A percentile compares a stretch with the other conserved stretches of the same genome.
Conservation (phyloP, 2,797 vertebrate species). For the Brachyrhaphis roseni region DNA sequence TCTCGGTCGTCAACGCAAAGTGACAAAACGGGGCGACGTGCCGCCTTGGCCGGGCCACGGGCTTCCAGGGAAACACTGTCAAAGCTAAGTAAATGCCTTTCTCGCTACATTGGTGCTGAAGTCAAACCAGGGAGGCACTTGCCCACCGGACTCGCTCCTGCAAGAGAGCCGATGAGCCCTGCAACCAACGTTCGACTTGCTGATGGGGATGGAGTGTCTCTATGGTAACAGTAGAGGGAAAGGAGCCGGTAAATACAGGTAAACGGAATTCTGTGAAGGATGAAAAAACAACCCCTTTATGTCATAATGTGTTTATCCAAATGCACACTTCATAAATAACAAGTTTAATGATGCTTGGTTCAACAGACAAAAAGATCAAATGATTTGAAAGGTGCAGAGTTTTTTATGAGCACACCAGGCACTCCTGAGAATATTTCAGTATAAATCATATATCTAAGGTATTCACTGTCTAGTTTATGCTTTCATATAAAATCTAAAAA, state of each 20-base stretch:
- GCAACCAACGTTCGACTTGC: constrained; percentile 77
- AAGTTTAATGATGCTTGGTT: not conserved
- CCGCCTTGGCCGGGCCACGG: constrained; percentile 43
- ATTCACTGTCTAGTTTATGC: not conserved
- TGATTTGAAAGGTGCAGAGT: not conserved
- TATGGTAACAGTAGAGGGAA: constrained; percentile 82
- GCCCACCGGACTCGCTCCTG: constrained; percentile 72
- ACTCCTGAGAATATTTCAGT: constrained; percentile 1
- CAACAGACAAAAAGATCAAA: constrained; percentile 11
- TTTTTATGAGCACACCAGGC: not conserved
- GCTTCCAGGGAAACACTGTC: constrained; percentile 74
- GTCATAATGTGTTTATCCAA: constrained; percentile 51
- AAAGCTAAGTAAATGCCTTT: constrained; percentile 68
- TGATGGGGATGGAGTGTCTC: constrained; percentile 82
- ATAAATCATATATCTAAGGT: not conserved
- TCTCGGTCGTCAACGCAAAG: constrained; percentile 64
- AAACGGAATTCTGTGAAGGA: constrained; percentile 75
- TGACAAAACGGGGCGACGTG: constrained; percentile 68
- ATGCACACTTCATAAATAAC: constrained; percentile 8
- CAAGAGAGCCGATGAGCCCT: constrained; percentile 70
- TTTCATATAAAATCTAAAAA: not conserved
- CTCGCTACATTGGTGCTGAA: constrained; percentile 53
- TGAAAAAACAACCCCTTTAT: constrained; percentile 45
- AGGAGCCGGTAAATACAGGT: constrained; percentile 79
- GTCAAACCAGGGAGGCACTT: constrained; percentile 72